Base-by-base conservation (phyloP, 1,140 invertebrate genomes). In the Planococcus citri region DNA sequence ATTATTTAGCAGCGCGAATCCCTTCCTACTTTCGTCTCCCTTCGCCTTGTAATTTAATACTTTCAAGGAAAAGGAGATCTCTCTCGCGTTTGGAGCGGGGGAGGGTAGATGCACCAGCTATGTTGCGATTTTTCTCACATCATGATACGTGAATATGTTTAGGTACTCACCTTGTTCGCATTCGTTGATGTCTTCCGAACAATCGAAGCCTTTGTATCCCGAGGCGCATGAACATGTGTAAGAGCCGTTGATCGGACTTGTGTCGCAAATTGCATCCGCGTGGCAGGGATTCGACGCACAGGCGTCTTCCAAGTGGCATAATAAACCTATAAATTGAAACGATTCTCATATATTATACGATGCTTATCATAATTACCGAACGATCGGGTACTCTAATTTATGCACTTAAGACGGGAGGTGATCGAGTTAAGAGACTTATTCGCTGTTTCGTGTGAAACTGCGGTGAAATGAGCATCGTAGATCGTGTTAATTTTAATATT, bases 221-320 rank as follows among this genome's bases (percentile, higher is more conserved):
- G 86, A 87, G 21, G 92, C 90, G 76, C 95, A 98, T 10, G 90
- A 92, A 77, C 95, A 98, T 12, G 93, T 88, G 78, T 92, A 95
- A 3, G 91, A 92, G 0, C 95, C 93, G 75, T 95, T 93, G 72
- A 97, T 94, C 10, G 94, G 94, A 73, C 91, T 95, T 0, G 95
- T 97, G 77, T 97, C 92, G 76, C 95, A 98, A 73, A 91, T 91
- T 6, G 95, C 92, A 72, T 92, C 92, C 0, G 88, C 86, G 74
- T 95, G 92, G 77, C 95, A 98, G 0, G 95, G 95, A 80, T 94
- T 95, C n/a, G 91, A 94, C 0, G 91, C 91, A 78, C 95, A 98
- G 0, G 94, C 94, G 77, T 98, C 95, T 71, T 97, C 92, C 78
- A 98, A 80, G 77, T 98, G 95, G 75, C 95, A 98, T 0, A 97